Base-by-base conservation (phyloP, 2,888 invertebrate species). In the Palloptera scutellata region DNA sequence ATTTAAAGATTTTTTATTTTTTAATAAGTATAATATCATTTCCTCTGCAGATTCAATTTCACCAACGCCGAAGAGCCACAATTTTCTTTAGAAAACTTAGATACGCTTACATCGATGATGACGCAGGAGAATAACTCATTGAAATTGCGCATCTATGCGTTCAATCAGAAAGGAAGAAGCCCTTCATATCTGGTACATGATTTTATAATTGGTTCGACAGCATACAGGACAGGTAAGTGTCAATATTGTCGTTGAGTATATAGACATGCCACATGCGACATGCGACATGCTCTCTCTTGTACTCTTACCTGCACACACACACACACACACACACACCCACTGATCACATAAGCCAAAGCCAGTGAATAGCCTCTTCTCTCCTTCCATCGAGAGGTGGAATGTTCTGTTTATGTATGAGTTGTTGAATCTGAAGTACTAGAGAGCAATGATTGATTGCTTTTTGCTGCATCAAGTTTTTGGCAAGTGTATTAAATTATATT, bases 141-240 rank as follows among this genome's bases (percentile, higher is more conserved):
- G 83, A 89, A 92, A 77, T 89, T 94, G 72, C 90, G 89, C 61
- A 91, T 94, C 67, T 91, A 90, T 78, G 91, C 94, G 42, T 89
- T 91, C 78, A 95, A 95, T 87, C 89, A 90, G 77, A 95, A 95
- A 84, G 95, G 95, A 52, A 88, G 91, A 65, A 93, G 94, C 78
- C 87, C 88, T 66, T 89, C 91, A 13, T 90, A 91, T 72, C 86
- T 89, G 43, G 85, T 94, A 62, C 91, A 91, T 80, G 93, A 93
- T 83, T 89, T 94, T 75, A 90, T 92, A 62, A 92, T 94, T 85
- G 87, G 90, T 69, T 82, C 82, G 73, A 93, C 93, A 83, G 91
- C 92, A 13, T 92, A 92, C 83, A 93, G 92, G 84, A 86, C 91
- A 75, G 84, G 84, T 84, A 76, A 79, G 81, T 81, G 54, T 10